phyloP scores from a whole-genome alignment of 2,113 vertebrate species.

The Ondatra zibethicus region DNA sequence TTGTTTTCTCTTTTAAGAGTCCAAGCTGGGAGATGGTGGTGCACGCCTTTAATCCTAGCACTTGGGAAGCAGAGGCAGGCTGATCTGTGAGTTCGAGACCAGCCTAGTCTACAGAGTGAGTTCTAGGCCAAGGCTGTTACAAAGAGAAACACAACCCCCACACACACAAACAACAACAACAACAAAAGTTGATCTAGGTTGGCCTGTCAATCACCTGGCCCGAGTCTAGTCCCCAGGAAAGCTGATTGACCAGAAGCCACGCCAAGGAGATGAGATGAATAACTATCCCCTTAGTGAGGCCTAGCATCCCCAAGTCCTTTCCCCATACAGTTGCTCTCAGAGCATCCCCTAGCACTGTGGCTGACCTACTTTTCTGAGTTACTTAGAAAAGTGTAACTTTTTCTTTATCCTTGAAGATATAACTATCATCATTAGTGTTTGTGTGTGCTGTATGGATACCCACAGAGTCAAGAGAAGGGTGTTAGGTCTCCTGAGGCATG shows the following conservation, averaged over 20 bases:
- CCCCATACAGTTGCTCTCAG: background rate
- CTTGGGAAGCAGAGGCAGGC: background rate
- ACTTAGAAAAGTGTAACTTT: background rate
- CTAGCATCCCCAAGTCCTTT: background rate
- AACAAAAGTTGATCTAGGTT: too few relatives aligned
- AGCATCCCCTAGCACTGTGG: background rate
- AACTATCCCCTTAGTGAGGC: background rate
- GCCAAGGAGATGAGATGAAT: background rate
- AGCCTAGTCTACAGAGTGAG: too few relatives aligned
- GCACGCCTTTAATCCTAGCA: background rate
- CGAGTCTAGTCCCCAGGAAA: background rate
- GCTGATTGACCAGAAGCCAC: background rate
- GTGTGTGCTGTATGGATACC: background rate
- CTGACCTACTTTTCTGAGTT: background rate
- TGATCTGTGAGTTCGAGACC: too few relatives aligned
- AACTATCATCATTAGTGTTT: background rate
- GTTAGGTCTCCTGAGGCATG: too few relatives aligned
- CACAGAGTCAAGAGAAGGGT: background rate
- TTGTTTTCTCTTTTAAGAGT: background rate
- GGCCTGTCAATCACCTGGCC: background rate
- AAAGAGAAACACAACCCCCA: too few relatives aligned
- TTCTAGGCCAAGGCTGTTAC: too few relatives aligned
- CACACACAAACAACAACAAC: too few relatives aligned
- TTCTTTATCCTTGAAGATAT: background rate
- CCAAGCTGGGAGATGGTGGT: background rate